Evolutionary conservation across 2,888 invertebrate genomes (phyloP), one percentile per base, ranked within the genome.

Genomic region (Onthophagus sagittarius): DNA sequence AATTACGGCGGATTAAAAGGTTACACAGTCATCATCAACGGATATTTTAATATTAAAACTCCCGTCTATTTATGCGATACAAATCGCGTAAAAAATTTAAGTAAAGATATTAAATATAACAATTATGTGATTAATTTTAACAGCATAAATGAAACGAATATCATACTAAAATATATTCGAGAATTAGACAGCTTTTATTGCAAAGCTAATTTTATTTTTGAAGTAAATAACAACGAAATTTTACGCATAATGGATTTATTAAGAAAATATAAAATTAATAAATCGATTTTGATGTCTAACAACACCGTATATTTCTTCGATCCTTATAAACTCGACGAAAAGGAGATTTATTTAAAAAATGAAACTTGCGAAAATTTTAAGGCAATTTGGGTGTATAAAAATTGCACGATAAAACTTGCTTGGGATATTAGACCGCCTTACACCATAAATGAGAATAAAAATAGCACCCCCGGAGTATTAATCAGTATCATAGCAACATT

Each of bases 371-470:
- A 53, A 53, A 7, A 53, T 7, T 53, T 53, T 11, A 53, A 53
- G 6, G 4, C 39, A 53, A 53, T 9, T 9, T 53, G 39, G 39
- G 11, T 53, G 11, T 53, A 9, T 53, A 53, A 53, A 53, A 53
- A 53, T 11, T 53, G 9, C 7, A 53, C 67, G 1, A 67, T 67
- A 32, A 67, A 13, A 23, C 31, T 67, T 67, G 67, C 31, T 23
- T 67, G 67, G 67, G 67, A 67, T n/a, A 31, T 67, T 9, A 67
- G 67, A 67, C 15, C 67, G 7, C 67, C 67, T 11, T 67, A 67
- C 23, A 5, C 67, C 6, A 67, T 67, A 67, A 67, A 67, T 31
- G 67, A 67, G n/a, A 67, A 67, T 67, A 67, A 32, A 67, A 67
- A 67, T 31, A 6, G n/a, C 3, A 67, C 67, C 9, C 67, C 67